These are phyloP conservation scores for Cydia amplana DNA, from an alignment of 1,140 invertebrate genomes.

Conservation along the genomic window DNA sequence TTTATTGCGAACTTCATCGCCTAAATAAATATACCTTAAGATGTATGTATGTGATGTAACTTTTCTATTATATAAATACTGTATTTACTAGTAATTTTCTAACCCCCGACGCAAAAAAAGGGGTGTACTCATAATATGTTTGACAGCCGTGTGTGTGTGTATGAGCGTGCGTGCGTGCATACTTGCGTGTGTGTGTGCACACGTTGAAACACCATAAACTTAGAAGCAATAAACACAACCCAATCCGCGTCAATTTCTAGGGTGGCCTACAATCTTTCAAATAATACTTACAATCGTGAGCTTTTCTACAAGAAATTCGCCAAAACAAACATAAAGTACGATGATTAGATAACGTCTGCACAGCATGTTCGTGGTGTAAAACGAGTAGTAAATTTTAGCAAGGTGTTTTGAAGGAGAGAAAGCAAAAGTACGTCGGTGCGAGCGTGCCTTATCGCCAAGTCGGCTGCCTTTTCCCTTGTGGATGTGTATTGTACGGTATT, in stretches of 20 bases:
- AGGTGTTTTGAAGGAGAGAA: conserved; percentile 25
- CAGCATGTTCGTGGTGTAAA: conserved; percentile 19
- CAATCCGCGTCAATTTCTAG: neutral
- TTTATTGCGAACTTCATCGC: neutral
- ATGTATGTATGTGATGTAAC: too few relatives aligned
- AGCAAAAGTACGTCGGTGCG: neutral
- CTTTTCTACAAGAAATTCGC: neutral
- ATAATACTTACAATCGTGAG: neutral
- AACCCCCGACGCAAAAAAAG: too few relatives aligned
- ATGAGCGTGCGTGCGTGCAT: too few relatives aligned
- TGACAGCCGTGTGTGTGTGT: too few relatives aligned
- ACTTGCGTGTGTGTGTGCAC: too few relatives aligned
- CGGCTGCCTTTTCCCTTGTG: neutral
- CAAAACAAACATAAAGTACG: neutral
- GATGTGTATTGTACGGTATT: neutral
- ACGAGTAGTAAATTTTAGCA: conserved; percentile 28
- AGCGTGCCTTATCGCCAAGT: conserved; percentile 6
- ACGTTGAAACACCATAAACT: too few relatives aligned
- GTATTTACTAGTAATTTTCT: too few relatives aligned
- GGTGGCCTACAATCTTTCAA: too few relatives aligned
- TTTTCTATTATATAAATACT: too few relatives aligned
- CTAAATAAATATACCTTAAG: neutral
- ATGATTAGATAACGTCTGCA: conserved; percentile 1
- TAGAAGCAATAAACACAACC: too few relatives aligned
- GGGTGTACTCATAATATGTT: too few relatives aligned